Evolutionary conservation across 2,797 vertebrate species (phyloP), one percentile per base, ranked within the genome.

Genomic region (Miichthys miiuy): DNA sequence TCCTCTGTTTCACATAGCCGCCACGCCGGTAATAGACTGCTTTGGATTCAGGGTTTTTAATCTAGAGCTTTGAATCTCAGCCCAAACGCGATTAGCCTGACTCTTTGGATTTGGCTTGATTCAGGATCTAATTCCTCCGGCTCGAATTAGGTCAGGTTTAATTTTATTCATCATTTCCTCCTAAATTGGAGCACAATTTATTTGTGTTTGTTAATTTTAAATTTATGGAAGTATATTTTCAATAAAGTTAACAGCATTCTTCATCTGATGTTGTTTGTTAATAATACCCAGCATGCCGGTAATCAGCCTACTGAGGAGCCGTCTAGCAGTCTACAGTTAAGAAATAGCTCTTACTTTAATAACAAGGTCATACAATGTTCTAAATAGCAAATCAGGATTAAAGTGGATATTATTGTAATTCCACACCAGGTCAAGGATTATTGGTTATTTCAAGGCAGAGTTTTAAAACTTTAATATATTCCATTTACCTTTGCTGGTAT

Each of bases 21-120:
- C 82, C 84, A 88, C 76, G 13, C 65, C 2, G 16, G 57, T 64
- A 83, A 73, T 56, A 72, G 46, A 62, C 61, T 64, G 74, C 55
- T 74, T 68, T 80, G 77, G 74, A 80, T 77, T 48, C 52, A 75
- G 73, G 63, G 42, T 70, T 75, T 70, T 54, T 85, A 80, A 84
- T 87, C 72, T 75, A 47, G 42, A 72, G 79, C 81, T 82, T 75
- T 81, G 76, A 89, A 78, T 84, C 71, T 68, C 71, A 69, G 85
- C 81, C 85, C 81, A 84, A 76, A 84, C 42, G 23, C 5, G 81
- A 86, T 85, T 76, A 80, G 70, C 47, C 52, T 30, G 51, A 64
- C 79, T 84, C 61, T 82, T 51, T 66, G 79, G 73, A 48, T 76
- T 80, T 78, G 75, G 70, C 70, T 85, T 67, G 70, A 81, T 77